These are phyloP conservation scores for Macrosiphum euphorbiae DNA, from an alignment of 2,888 invertebrate genomes.

Conservation along the genomic window DNA sequence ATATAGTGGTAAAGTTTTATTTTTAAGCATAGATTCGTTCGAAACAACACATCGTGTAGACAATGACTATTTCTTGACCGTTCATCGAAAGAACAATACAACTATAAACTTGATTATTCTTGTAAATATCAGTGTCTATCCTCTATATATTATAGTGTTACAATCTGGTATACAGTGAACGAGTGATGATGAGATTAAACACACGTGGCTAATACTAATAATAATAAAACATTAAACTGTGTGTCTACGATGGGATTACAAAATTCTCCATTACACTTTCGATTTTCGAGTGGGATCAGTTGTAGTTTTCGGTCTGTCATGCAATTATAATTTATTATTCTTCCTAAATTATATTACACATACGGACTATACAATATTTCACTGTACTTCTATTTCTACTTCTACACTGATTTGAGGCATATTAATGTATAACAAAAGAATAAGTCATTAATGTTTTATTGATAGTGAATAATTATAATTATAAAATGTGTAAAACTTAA, in stretches of 20 bases:
- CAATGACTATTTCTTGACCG: neutral
- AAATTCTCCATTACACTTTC: neutral
- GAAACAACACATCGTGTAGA: neutral
- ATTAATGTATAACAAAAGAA: neutral
- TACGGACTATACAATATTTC: neutral
- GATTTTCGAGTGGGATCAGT: neutral
- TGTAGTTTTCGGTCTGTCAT: neutral
- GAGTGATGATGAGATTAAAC: neutral
- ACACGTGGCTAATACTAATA: neutral
- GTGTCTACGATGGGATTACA: neutral
- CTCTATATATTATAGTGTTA: neutral
- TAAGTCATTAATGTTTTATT: neutral
- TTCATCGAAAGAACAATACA: neutral
- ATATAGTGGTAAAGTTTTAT: neutral
- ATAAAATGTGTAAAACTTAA: neutral
- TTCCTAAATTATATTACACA: neutral
- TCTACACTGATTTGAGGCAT: neutral
- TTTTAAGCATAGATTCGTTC: neutral
- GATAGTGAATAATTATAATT: neutral
- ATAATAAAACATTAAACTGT: neutral
- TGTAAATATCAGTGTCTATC: neutral
- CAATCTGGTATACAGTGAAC: neutral
- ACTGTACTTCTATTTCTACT: neutral
- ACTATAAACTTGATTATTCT: neutral
- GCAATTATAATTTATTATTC: neutral